phyloP scores from a whole-genome alignment of 2,113 vertebrate genomes.

The Siniperca chuatsi region DNA sequence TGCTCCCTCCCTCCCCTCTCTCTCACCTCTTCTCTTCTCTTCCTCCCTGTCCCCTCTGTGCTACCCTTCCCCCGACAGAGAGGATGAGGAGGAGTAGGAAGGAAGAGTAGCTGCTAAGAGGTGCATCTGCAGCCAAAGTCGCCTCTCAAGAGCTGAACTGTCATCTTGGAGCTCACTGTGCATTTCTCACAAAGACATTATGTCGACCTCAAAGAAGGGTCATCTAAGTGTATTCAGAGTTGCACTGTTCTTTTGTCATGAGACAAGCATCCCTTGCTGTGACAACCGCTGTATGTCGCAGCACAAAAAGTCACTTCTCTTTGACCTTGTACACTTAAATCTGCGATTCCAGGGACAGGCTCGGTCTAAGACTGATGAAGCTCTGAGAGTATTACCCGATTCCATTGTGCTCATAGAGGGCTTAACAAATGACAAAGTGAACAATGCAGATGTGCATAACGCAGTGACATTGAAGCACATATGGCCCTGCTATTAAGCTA shows the following conservation, averaged over 20 bases:
- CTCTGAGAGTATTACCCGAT: background rate
- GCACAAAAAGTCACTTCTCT: slow-evolving; percentile 37
- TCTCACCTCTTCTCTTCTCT: slow-evolving; percentile 23
- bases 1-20: slow-evolving; percentile 2
- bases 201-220: slow-evolving; percentile 50
- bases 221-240: slow-evolving; percentile 32
- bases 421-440: slow-evolving; percentile 1
- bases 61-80: background rate
- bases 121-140: slow-evolving; percentile 60
- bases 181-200: slow-evolving; percentile 60
- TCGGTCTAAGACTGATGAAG: background rate
- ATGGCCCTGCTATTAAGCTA: background rate
- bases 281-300: slow-evolving; percentile 32
- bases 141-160: slow-evolving; percentile 58
- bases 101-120: slow-evolving; percentile 54
- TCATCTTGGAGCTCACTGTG: slow-evolving; percentile 44
- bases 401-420: background rate
- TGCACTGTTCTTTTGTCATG: slow-evolving; percentile 26
- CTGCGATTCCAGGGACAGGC: slow-evolving; percentile 23
- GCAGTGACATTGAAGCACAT: background rate
- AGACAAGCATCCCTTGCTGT: slow-evolving; percentile 18
- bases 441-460: slow-evolving; percentile 14
- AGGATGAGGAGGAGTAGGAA: slow-evolving; percentile 23
- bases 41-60: slow-evolving; percentile 12
- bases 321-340: slow-evolving; percentile 36